These are phyloP conservation scores for Bolborhynchus lineola DNA, from an alignment of 2,113 vertebrate genomes.

Conservation along the genomic window DNA sequence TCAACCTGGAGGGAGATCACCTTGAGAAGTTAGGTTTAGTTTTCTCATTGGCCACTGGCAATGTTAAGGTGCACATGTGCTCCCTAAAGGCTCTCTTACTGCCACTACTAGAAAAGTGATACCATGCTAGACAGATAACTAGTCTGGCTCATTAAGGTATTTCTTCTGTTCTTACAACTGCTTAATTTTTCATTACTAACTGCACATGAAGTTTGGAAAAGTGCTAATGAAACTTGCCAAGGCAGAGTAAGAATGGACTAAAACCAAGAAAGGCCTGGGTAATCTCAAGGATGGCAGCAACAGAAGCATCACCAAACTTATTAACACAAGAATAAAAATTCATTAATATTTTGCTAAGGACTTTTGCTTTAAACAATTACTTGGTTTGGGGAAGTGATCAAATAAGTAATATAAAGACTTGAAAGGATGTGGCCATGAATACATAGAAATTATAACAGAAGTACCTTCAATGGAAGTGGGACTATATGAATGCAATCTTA, in stretches of 20 bases:
- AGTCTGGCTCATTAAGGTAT: not conserved
- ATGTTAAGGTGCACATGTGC: fast-evolving
- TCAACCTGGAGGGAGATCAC: not conserved
- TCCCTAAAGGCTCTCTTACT: not conserved
- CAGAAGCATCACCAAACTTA: not conserved
- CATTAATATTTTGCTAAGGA: not conserved
- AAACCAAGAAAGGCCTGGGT: not conserved
- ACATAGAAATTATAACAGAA: not conserved
- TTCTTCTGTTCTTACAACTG: not conserved
- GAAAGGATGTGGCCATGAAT: not conserved
- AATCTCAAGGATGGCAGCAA: not conserved
- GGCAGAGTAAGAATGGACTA: not conserved
- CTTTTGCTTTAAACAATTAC: not conserved
- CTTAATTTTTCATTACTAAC: not conserved
- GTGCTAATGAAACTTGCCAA: not conserved
- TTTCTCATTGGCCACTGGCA: not conserved
- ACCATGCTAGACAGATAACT: not conserved
- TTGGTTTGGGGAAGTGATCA: not conserved
- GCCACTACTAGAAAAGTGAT: not conserved
- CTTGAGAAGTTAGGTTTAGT: not conserved
- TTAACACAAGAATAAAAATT: not conserved
- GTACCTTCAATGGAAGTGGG: not conserved
- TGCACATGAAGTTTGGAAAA: not conserved
- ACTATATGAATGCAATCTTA: not conserved
- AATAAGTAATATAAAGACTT: not conserved